Percentiles rank a stretch among this genome's conserved stretches.
phyloP scores from a whole-genome alignment of 2,888 invertebrate species.

The Lepidochitona cinerea region DNA sequence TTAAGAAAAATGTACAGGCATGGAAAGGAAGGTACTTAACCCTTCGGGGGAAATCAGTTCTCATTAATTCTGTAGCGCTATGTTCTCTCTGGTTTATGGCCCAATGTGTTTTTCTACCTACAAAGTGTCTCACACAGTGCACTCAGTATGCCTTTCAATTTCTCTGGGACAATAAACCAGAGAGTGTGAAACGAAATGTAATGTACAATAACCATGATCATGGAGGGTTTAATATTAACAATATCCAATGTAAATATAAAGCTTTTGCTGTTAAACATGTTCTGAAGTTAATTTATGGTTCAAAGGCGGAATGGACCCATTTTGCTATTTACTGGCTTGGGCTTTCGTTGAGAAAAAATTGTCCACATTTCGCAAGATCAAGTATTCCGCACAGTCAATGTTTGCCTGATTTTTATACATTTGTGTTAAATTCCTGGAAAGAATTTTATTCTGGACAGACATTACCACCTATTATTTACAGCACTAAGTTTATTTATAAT shows the following conservation, averaged over 20 bases:
- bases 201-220: background rate
- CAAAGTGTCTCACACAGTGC: background rate
- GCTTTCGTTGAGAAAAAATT: background rate
- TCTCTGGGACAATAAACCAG: background rate
- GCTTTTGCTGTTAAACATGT: background rate
- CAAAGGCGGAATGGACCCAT: background rate
- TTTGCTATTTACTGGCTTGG: constrained; percentile 6
- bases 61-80: background rate
- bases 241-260: background rate
- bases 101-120: background rate
- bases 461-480: background rate
- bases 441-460: background rate
- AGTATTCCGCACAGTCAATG: background rate
- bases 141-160: background rate
- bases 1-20: background rate
- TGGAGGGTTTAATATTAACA: background rate
- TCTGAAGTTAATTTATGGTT: constrained; percentile 2
- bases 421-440: background rate
- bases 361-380: background rate
- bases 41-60: background rate
- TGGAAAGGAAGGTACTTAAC: background rate
- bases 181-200: background rate
- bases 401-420: background rate
- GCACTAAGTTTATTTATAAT: background rate
- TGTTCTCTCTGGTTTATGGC: background rate